phyloP scores from a whole-genome alignment of 2,797 vertebrate genomes.

The Malurus splendens region DNA sequence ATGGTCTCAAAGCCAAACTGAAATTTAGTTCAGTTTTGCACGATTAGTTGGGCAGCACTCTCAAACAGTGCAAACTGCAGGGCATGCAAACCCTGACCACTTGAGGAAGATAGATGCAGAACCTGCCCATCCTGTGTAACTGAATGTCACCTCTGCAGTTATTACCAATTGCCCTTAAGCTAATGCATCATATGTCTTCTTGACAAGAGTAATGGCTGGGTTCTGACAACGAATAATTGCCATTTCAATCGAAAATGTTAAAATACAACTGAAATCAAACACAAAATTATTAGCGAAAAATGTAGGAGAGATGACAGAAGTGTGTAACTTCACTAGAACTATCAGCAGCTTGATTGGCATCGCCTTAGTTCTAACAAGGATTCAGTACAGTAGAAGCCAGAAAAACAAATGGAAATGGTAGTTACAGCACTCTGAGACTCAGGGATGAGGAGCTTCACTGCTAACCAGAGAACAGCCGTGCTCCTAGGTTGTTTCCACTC shows the following conservation, averaged over 20 bases:
- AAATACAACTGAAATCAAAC: conserved; percentile 39
- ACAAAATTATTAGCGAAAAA: conserved; percentile 13
- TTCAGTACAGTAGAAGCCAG: neutral
- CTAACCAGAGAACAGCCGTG: neutral
- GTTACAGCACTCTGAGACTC: neutral
- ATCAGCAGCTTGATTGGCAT: neutral
- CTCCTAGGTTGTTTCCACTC: neutral
- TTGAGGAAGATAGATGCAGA: conserved; percentile 33
- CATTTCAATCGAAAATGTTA: conserved; percentile 22
- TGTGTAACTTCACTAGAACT: neutral
- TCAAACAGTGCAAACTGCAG: neutral
- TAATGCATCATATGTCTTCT: conserved; percentile 33
- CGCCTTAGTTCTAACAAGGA: neutral
- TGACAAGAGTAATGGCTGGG: conserved; percentile 32
- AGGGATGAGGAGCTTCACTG: neutral
- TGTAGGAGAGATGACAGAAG: neutral
- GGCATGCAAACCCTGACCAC: neutral
- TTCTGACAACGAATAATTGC: conserved; percentile 39
- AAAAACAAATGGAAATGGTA: neutral
- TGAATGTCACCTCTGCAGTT: neutral
- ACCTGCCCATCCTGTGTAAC: neutral
- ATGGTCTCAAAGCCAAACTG: conserved; percentile 21
- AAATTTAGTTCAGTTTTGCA: conserved; percentile 10
- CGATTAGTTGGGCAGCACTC: conserved; percentile 12
- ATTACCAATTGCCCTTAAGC: conserved; percentile 36